Base-by-base conservation (phyloP, 2,113 vertebrate species). In the Egretta garzetta region DNA sequence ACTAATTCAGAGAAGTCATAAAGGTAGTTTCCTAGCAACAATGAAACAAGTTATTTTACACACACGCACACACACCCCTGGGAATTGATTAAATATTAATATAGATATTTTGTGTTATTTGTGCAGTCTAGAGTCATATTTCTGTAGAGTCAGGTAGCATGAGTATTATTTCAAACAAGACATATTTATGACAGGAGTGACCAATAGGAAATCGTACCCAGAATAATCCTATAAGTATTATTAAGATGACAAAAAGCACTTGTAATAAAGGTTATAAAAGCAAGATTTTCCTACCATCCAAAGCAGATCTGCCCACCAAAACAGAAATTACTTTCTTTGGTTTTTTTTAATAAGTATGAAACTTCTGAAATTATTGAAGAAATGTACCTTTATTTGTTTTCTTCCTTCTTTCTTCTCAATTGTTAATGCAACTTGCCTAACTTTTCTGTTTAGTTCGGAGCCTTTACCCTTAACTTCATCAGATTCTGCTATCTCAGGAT, bases 351-450 rank as follows among this genome's bases (percentile, higher is more conserved):
- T 35, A 64, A 85, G 64, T 55, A 60, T 3, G 68, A 73, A 71
- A 14, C 17, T 58, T 52, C 35, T 66, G 32, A 23, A 73, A 80
- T 67, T 92, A 19, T 92, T 82, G 74, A 28, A 70, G 37, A 80
- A 83, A 72, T 6, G 6, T 95, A 96, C 97, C 97, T 94, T 93
- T 84, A 96, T 80, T 94, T 94, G 75, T 94, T 96, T 96, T 82
- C 97, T 97, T 93, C 97, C 95, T 91, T 97, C 96, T 60, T 91
- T 87, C 83, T 90, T 93, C 88, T 97, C 97, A 93, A 97, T 89
- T 79, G 68, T 80, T 90, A 89, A 77, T 86, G 96, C 97, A 88
- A 96, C n/a, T 95, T 95, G 76, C 45, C 64, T 95, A 76, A 97
- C n/a, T 80, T 35, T 97, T 59, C 56, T 93, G 47, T 93, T 96